Evolutionary conservation across 2,888 invertebrate species (phyloP).

Genomic region (Lasioglossum calceatum): DNA sequence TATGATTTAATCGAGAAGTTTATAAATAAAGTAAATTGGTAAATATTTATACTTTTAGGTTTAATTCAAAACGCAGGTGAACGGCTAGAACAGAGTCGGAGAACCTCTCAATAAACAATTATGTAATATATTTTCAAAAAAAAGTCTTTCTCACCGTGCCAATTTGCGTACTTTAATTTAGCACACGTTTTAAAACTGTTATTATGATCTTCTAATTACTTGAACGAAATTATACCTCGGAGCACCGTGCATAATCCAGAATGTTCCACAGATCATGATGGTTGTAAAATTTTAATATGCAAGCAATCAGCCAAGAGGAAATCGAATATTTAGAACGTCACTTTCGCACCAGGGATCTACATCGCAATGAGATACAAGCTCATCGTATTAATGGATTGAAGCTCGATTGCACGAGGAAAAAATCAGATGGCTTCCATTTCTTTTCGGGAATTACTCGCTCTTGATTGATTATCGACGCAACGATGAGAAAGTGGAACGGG

Average conservation of each 20-base stretch:
- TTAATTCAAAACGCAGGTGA: no score
- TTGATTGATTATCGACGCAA: conserved; percentile 22
- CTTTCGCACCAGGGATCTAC: not conserved
- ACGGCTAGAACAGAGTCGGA: no score
- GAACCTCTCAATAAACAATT: no score
- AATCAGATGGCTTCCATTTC: conserved; percentile 20
- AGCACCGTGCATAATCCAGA: not conserved
- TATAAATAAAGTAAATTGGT: no score
- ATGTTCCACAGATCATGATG: not conserved
- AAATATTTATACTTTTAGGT: no score
- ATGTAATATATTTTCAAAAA: no score
- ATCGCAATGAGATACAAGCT: not conserved
- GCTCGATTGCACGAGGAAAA: not conserved
- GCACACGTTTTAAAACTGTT: not conserved
- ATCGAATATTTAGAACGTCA: not conserved
- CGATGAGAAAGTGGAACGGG: conserved; percentile 6
- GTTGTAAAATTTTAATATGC: not conserved
- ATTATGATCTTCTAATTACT: not conserved
- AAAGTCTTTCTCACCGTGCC: no score
- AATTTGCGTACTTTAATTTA: no score
- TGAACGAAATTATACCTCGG: not conserved
- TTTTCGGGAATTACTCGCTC: conserved; percentile 33
- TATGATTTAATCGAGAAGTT: no score
- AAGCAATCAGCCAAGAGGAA: not conserved
- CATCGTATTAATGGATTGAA: not conserved